Base-by-base conservation (phyloP, 1,140 invertebrate genomes). In the Cotesia glomerata region DNA sequence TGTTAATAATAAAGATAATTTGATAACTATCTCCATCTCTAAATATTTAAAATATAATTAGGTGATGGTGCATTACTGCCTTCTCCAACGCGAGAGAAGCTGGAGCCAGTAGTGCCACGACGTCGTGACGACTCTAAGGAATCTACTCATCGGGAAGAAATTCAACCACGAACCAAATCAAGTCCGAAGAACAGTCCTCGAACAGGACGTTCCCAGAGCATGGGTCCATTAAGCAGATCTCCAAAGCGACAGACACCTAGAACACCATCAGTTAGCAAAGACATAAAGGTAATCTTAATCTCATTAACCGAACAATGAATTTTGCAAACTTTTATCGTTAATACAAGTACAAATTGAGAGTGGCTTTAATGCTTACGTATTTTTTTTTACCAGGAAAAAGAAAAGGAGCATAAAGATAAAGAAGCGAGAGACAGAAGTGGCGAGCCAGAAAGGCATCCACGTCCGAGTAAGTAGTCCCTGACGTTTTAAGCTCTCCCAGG, bases 11-110 rank as follows among this genome's bases (percentile, higher is more conserved):
- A 26, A 26, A 26, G 26, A 26, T 26, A 26, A 26, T 26, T 26
- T 26, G 26, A 26, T 26, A 26, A 26, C 26, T 26, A 26, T 26
- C 26, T 26, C 1, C 1, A 26, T 26, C 26, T 26, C 34, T 51
- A 34, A 32, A 67, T 59, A 4, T 32, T 59, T n/a, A 35, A 59
- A 14, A 52, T 45, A 69, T 62, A 69, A 35, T 52, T 14, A 85
- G 90, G 88, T 69, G 89, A 90, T 76, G 89, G 89, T 64, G 90
- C 89, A 70, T 79, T 90, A 65, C 79, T 92, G 81, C 89, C 91
- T 75, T 92, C 91, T 80, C 91, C 91, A 59, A 92, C 91, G 76
- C 88, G 91, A 77, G 91, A 92, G 82, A 92, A 92, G 83, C 81
- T 92, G 75, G 91, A 92, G 88, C 91, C 91, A 71, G 91, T 90